Conservation (phyloP, 2,113 vertebrate species). For the Platysternon megacephalum region DNA sequence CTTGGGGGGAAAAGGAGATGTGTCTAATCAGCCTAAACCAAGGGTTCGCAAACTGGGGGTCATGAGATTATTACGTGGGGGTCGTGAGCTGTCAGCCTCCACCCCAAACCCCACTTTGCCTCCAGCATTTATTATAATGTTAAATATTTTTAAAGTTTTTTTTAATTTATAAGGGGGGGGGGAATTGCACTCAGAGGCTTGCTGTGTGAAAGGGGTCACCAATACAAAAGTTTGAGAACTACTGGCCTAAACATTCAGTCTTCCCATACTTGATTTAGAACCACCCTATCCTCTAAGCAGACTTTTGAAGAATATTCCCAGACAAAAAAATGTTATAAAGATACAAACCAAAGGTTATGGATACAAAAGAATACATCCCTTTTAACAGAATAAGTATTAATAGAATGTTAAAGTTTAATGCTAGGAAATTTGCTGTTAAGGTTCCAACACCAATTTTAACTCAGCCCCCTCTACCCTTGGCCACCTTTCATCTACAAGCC, state of each 20-base stretch:
- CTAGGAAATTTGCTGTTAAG: background rate
- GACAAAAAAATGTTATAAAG: background rate
- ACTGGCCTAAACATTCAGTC: background rate
- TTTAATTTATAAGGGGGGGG: too few species aligned
- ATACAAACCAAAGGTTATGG: background rate
- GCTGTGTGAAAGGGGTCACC: too few species aligned
- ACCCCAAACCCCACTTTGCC: too few species aligned
- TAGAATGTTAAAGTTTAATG: background rate
- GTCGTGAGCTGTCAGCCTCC: too few species aligned
- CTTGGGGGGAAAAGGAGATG: background rate
- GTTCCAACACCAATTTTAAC: background rate
- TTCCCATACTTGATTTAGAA: background rate
- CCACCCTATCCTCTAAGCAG: background rate
- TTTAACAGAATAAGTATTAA: background rate
- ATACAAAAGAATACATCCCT: background rate
- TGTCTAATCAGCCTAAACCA: background rate
- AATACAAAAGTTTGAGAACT: too few species aligned
- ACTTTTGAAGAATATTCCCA: background rate
- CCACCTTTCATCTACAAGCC: background rate
- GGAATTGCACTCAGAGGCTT: too few species aligned
- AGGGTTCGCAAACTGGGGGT: background rate
- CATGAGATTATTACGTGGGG: too few species aligned
- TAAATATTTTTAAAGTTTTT: too few species aligned
- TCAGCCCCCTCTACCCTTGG: background rate
- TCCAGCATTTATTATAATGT: too few species aligned